These are phyloP conservation scores for Rhaphigaster nebulosa DNA, from an alignment of 2,888 invertebrate genomes.

Conservation along the genomic window DNA sequence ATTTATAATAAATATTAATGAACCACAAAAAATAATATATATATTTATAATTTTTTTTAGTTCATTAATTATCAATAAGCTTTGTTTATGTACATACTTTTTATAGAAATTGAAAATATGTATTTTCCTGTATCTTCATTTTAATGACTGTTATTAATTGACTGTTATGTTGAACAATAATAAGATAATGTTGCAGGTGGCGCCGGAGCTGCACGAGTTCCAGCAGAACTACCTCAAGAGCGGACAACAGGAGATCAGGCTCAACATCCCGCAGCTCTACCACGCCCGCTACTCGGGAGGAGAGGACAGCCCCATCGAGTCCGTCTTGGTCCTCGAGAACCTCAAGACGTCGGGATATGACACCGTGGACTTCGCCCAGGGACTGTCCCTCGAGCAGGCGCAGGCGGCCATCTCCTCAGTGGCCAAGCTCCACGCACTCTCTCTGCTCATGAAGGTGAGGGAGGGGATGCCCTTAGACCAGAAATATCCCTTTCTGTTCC, in stretches of 20 bases:
- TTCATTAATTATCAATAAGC: no score
- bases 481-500: conserved; percentile 79
- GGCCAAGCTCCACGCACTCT: conserved; percentile 81
- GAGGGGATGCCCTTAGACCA: conserved; percentile 71
- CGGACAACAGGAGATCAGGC: conserved; percentile 70
- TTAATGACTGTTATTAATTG: no score
- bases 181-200: conserved; percentile 71
- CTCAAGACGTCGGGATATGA: conserved; percentile 75
- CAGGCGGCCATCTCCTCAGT: conserved; percentile 80
- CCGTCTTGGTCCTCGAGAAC: conserved; percentile 82
- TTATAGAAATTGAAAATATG: no score
- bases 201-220: conserved; percentile 76
- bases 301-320: conserved; percentile 73
- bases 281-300: conserved; percentile 76
- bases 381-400: conserved; percentile 77
- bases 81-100: no score
- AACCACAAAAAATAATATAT: no score
- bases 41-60: no score
- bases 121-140: no score
- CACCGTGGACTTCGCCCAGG: conserved; percentile 79
- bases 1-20: no score
- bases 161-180: no score
- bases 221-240: conserved; percentile 69
- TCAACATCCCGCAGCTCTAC: conserved; percentile 80
- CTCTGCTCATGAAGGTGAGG: conserved; percentile 74